Base-by-base conservation (phyloP, 2,888 invertebrate species). In the Epistrophe eligans region DNA sequence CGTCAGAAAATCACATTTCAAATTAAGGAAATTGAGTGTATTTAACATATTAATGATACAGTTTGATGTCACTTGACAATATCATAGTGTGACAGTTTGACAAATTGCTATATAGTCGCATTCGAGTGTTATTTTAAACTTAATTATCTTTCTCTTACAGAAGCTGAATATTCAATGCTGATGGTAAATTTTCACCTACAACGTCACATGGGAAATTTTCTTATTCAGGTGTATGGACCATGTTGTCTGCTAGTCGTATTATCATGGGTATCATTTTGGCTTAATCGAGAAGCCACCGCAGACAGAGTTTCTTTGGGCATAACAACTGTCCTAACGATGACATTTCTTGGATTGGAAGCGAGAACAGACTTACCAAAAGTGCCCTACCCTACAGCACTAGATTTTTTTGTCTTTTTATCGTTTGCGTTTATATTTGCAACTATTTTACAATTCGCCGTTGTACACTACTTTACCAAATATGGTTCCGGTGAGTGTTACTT, bases 211-310 rank as follows among this genome's bases (percentile, higher is more conserved):
- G 97, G 97, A n/a, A 97, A 96, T 92, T 97, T 97, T 91, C 93
- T 97, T 55, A 96, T 97, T 89, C 97, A 97, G 93, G 97, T 97
- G 11, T 97, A 97, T 91, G 96, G 97, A 0, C 97, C 97, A 0
- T 97, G 97, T 90, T 95, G 96, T 57, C 94, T 97, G 64, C 94
- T 97, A 17, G 97, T 97, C 4, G 96, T 97, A n/a, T 94, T 97
- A 6, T 97, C 97, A 0, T 97, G 97, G 97, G 97, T 97, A 1
- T 97, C 97, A 4, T 96, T 96, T 91, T 97, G 97, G 97, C 94
- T 97, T 52, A 97, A 97, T 92, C 93, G 97, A 76, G 97, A 97
- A 92, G 97, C 97, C 0, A 97, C 93, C 0, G 96, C 97, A 0
- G 97, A 97, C 91, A 93, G 97, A 84, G 96, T 97, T 0, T 96